Base-by-base conservation (phyloP, 2,888 invertebrate genomes). In the Sarcophaga subvicina region DNA sequence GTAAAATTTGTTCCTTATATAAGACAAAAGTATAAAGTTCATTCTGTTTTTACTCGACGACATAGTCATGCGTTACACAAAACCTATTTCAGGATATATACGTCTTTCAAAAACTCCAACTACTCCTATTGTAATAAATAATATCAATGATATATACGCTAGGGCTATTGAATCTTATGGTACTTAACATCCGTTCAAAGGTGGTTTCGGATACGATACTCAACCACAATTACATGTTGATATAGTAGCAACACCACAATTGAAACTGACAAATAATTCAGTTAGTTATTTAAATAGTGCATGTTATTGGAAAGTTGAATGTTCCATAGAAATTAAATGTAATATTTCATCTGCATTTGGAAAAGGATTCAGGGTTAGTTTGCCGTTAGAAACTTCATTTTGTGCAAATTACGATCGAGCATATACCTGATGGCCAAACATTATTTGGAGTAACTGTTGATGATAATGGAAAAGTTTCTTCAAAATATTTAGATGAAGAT, bases 261-360 rank as follows among this genome's bases (percentile, higher is more conserved):
- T 66, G 14, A 66, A 45, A 37, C 66, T 45, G 4, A 37, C 66
- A 66, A 6, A 66, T 66, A 37, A 37, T 17, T 12, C 2, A 17
- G 3, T 14, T 14, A 66, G 6, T 37, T 37, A 63, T 80, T 73
- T 80, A 66, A 80, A 80, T 73, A 63, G 63, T 71, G 20, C 25
- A 5, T 64, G 60, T 59, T 80, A 80, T 80, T 80, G 73, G 73
- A 80, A 62, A 67, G 62, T 81, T 11, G 75, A 81, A 59, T 80
- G 73, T 80, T 62, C 63, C 22, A 22, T 22, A 22, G 22, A 22
- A 22, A 22, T 22, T 22, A 22, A 22, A 22, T 22, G 22, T 22
- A 22, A 22, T 22, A 22, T 22, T 22, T 22, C 22, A 22, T 22
- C 22, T 22, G 22, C 22, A 22, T 22, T 22, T 22, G 22, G 22